Base-by-base conservation (phyloP, 2,797 vertebrate species). In the Gobionotothen gibberifrons region DNA sequence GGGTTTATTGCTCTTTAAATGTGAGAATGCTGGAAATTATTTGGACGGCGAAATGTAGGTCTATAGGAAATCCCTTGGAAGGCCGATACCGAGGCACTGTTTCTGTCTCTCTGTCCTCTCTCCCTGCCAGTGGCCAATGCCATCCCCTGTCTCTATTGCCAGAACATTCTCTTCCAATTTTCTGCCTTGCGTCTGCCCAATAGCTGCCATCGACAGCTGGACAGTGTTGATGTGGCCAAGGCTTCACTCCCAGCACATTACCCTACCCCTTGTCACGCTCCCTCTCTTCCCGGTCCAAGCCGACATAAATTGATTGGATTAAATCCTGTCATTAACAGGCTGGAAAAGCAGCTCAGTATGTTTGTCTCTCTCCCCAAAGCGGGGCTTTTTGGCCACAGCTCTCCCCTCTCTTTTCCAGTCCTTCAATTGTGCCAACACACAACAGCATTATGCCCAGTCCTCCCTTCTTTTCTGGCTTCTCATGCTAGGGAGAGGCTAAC, bases 311-410 rank as follows among this genome's bases (percentile, higher is more conserved):
- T 92, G 91, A 93, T 93, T 94, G 92, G 93, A 93, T 93, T 93
- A 93, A 94, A 94, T 92, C 92, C 92, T 93, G 91, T 93, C 91
- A 93, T 94, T 94, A 94, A 92, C 91, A 91, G 92, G 90, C 93
- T 92, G 91, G 93, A 94, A 91, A 93, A 93, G 92, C 90, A 91
- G 90, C 91, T 93, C 89, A 92, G 92, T 93, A 91, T 92, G 93
- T 93, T 93, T 91, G 90, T 88, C 89, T 89, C 87, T 79, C 66
- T 90, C 90, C 89, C 89, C 87, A 90, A 92, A 90, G 90, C 87
- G 73, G 70, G 80, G 82, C 82, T 90, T 93, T 90, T 89, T 93
- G 90, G 93, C 92, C 85, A 82, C 43, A 26, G 69, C 85, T 85
- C 74, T 74, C 75, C 72, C 85, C 85, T 91, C 86, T 84, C 89